These are phyloP conservation scores for Mycteria americana DNA, from an alignment of 2,797 vertebrate species.

Conservation along the genomic window DNA sequence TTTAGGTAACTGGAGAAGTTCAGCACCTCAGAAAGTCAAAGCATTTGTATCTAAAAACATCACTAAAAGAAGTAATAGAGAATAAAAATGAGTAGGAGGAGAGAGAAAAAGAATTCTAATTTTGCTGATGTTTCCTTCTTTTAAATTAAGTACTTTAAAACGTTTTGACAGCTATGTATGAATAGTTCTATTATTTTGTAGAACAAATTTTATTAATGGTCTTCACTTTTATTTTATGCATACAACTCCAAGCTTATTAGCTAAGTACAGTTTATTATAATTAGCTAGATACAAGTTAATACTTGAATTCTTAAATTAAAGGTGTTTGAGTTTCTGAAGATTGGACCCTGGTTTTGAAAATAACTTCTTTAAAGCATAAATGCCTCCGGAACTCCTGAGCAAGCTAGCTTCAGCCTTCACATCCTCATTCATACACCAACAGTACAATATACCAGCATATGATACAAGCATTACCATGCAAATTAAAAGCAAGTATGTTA, in stretches of 20 bases:
- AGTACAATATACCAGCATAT: background rate
- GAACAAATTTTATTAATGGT: background rate
- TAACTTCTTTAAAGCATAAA: background rate
- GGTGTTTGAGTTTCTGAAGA: background rate
- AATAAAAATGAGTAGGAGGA: constrained; percentile 4
- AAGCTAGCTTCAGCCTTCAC: background rate
- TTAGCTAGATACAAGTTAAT: background rate
- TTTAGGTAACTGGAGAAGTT: background rate
- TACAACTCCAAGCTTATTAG: background rate
- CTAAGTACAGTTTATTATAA: background rate
- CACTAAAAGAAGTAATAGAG: background rate
- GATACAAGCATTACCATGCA: background rate
- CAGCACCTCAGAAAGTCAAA: background rate
- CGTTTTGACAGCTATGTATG: background rate
- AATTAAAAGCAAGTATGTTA: background rate
- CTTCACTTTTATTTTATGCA: background rate
- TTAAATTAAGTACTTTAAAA: constrained; percentile 19
- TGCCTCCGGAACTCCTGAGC: background rate
- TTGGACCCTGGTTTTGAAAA: background rate
- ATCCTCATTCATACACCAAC: background rate
- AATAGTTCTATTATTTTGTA: background rate
- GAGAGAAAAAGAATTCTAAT: background rate
- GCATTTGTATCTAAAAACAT: background rate
- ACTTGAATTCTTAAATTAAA: background rate
- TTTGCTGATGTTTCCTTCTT: background rate